Evolutionary conservation across 2,797 vertebrate species (phyloP).

Genomic region (Leuciscus waleckii): DNA sequence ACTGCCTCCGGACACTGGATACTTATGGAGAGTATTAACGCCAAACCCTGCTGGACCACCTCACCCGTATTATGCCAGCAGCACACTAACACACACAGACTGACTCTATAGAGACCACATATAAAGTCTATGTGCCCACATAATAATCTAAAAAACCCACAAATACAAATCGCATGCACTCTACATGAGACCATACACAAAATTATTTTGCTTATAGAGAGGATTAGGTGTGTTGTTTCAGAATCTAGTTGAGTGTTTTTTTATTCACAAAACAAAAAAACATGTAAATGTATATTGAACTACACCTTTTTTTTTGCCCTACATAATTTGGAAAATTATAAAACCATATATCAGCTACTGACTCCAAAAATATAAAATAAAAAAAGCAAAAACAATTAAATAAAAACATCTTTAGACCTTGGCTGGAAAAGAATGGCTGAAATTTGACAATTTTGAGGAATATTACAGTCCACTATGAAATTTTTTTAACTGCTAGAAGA

Average conservation of each 20-base stretch:
- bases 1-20: conserved; percentile 66
- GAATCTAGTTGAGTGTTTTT: background rate
- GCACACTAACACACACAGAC: conserved; percentile 25
- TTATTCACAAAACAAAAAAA: conserved; percentile 1
- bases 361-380: background rate
- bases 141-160: conserved; percentile 30
- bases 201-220: conserved; percentile 17
- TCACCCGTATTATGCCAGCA: conserved; percentile 28
- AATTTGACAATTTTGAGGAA: background rate
- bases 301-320: background rate
- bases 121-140: conserved; percentile 41
- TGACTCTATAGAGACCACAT: conserved; percentile 3
- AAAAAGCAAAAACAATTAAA: background rate
- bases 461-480: background rate
- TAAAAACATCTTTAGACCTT: background rate
- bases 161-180: conserved; percentile 17
- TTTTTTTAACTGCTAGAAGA: background rate
- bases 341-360: background rate
- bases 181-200: conserved; percentile 17
- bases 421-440: background rate
- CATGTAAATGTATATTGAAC: background rate
- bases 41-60: conserved; percentile 48
- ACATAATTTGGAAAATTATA: background rate
- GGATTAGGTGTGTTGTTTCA: conserved; percentile 3
- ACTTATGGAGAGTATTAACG: conserved; percentile 56